These are phyloP conservation scores for Hylaeus anthracinus DNA, from an alignment of 1,140 invertebrate species.

Conservation along the genomic window DNA sequence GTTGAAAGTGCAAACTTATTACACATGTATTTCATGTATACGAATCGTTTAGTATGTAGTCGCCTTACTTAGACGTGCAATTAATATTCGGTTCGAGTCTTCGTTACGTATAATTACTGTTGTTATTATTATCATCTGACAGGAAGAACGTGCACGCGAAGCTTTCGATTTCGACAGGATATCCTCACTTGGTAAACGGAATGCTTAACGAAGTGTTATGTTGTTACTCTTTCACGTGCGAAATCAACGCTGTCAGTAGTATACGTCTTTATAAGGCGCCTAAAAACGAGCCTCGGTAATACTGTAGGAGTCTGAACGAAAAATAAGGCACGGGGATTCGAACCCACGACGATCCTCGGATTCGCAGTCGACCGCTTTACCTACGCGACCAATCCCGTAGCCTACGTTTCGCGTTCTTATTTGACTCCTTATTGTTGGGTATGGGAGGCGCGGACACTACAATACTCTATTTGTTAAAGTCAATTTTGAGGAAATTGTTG, in stretches of 20 bases:
- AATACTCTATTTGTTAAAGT: too few relatives aligned
- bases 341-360: too few relatives aligned
- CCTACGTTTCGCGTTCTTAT: too few relatives aligned
- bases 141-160: conserved; percentile 3
- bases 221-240: neutral
- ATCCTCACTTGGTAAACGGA: conserved; percentile 12
- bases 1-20: neutral
- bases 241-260: neutral
- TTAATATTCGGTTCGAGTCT: conserved; percentile 15
- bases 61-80: neutral
- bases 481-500: too few relatives aligned
- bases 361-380: too few relatives aligned
- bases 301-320: too few relatives aligned
- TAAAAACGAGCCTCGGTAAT: neutral
- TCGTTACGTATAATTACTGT: conserved; percentile 19
- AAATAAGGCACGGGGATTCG: too few relatives aligned
- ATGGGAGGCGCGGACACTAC: too few relatives aligned
- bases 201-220: neutral
- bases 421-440: too few relatives aligned
- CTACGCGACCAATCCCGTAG: too few relatives aligned
- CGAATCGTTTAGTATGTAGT: neutral
- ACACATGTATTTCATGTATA: neutral
- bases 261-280: too few relatives aligned
- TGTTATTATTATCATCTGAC: conserved; percentile 5
- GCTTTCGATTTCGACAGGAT: conserved; percentile 41